Percentiles rank a stretch among this genome's conserved stretches.
Evolutionary conservation across 2,113 vertebrate species (phyloP).

Genomic region (Dendropsophus ebraccatus): DNA sequence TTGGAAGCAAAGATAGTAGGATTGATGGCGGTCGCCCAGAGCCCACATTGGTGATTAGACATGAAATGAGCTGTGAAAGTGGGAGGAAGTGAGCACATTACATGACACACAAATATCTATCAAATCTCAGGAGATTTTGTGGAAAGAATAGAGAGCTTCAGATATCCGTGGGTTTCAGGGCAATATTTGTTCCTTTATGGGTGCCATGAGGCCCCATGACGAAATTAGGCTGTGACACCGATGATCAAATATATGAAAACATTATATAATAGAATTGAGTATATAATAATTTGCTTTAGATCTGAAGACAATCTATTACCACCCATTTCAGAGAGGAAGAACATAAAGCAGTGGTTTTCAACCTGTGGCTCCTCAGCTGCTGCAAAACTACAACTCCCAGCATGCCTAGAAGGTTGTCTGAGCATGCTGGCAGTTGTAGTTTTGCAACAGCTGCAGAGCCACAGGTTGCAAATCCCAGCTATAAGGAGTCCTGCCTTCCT

Average conservation of each 20-base stretch:
- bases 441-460: no score
- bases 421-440: no score
- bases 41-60: background rate
- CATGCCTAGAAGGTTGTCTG: no score
- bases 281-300: background rate
- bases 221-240: background rate
- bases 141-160: background rate
- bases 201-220: background rate
- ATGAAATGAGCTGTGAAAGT: background rate
- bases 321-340: background rate
- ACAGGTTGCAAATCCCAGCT: no score
- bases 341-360: no score
- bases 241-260: no score
- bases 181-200: background rate
- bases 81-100: background rate
- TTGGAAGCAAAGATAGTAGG: background rate
- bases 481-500: background rate
- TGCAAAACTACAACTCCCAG: no score
- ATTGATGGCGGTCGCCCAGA: background rate
- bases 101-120: background rate
- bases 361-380: no score
- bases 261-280: no score
- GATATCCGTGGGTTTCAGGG: background rate
- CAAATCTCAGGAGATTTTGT: background rate
- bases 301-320: background rate